Conservation (phyloP, 1,140 invertebrate genomes). For the Zaprionus kolodkinae region DNA sequence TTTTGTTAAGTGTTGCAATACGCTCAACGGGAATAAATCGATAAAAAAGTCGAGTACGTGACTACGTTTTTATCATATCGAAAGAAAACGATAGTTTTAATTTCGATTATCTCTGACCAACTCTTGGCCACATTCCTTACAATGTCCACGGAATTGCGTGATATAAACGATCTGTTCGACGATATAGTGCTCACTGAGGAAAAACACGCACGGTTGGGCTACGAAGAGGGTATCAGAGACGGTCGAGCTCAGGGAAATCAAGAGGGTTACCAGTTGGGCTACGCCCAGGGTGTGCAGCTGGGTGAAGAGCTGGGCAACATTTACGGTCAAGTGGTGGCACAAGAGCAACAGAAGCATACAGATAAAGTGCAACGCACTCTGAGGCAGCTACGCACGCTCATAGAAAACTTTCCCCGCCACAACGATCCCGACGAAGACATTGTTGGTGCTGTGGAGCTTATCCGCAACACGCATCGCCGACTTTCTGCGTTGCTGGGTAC, state of each 20-base stretch:
- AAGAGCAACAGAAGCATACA: constrained; percentile 62
- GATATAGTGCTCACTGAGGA: constrained; percentile 87
- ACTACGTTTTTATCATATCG: background rate
- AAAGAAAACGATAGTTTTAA: constrained; percentile 12
- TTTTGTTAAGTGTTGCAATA: constrained; percentile 41
- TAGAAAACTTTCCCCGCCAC: constrained; percentile 87
- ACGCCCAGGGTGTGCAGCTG: constrained; percentile 87
- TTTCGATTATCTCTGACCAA: constrained; percentile 14
- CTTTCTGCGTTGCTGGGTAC: constrained; percentile 88
- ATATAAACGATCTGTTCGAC: constrained; percentile 88
- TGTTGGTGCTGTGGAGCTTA: constrained; percentile 86
- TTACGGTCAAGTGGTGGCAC: constrained; percentile 84
- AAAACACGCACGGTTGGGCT: constrained; percentile 85
- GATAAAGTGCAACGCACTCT: constrained; percentile 85
- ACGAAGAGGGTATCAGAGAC: constrained; percentile 86
- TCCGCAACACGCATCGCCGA: constrained; percentile 88
- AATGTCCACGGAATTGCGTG: constrained; percentile 70
- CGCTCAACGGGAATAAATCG: background rate
- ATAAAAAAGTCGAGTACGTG: background rate
- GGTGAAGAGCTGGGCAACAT: constrained; percentile 88
- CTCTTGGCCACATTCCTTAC: constrained; percentile 3
- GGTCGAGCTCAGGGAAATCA: constrained; percentile 86
- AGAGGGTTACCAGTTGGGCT: constrained; percentile 88
- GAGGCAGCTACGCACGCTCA: constrained; percentile 86
- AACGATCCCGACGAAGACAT: constrained; percentile 89